Evolutionary conservation across 2,888 invertebrate genomes (phyloP), one percentile per base, ranked within the genome.

Genomic region (Parelbella ahira): DNA sequence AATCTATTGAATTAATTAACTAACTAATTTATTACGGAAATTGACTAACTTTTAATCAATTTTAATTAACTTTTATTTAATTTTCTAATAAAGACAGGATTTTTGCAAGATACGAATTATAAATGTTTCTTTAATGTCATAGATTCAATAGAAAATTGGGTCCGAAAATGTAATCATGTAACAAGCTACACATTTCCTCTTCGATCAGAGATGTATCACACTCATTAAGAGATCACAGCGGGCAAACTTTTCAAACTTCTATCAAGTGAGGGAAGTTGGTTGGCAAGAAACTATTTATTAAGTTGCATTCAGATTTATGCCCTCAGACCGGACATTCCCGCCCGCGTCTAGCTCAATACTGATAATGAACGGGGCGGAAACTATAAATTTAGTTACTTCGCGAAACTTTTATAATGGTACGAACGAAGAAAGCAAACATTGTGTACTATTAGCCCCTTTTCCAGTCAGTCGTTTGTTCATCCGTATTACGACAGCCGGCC

Each of bases 361-460:
- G 71, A 79, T 87, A 87, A 87, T 86, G 86, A 87, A 82, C 78
- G 67, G 71, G 86, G 86, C 72, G 87, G 87, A 87, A 84, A 84
- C 83, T 77, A 84, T 87, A 87, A 87, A 87, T 87, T 79, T 81
- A 74, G 62, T 81, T 75, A 79, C 72, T n/a, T 79, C 65, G 73
- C 67, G 52, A 79, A 86, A 86, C 72, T 87, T 82, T 63, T 68
- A 67, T 77, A 83, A 84, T 79, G 65, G 68, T n/a, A n/a, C n/a
- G n/a, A n/a, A n/a, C 67, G 70, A 74, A 65, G 67, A 73, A 79
- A 74, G 69, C 73, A 77, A 75, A 73, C 72, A 74, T 68, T 64
- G 66, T 64, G 54, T 63, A 59, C 61, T 66, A 67, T 75, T 74
- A 69, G 69, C 56, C 63, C 62, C 63, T 70, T 71, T 68, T 65